Evolutionary conservation across 2,113 vertebrate genomes (phyloP), one percentile per base, ranked within the genome.

Genomic region (Boleophthalmus pectinirostris): DNA sequence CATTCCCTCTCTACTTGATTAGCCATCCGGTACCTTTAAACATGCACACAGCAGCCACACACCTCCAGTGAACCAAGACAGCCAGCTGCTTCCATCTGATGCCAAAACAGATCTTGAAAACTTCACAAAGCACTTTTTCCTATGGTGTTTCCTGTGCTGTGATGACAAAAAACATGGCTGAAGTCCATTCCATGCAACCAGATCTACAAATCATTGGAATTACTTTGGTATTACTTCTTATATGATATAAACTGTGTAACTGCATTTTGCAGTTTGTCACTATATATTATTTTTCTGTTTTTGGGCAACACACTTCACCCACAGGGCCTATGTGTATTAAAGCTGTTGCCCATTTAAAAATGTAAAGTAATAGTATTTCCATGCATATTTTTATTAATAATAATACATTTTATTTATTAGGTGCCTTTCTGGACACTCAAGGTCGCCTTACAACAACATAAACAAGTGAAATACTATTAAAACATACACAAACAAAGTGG

Each of bases 1-100:
- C n/a, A 63, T 25, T 78, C 69, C 67, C 21, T 77, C 74, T 71
- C 66, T 33, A 68, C 79, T 73, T 64, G 73, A 78, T 83, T 76
- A 77, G 14, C 73, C 78, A 21, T 67, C 49, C 16, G 70, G 57
- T 72, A 77, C 78, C 72, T 73, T 72, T 25, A 68, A 38, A 78
- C 24, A 68, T 58, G 24, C 74, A 60, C 49, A 63, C 53, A 60
- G 64, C n/a, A 46, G 75, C 64, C 74, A 45, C 72, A 78, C 76
- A 82, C 75, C 75, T 81, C 69, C 71, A 11, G 46, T 56, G 2
- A 13, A 14, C 21, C 23, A 58, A 24, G 63, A 66, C 74, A 35
- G 43, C 68, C 24, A 20, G 3, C 21, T 18, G 46, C 7, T 33
- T 61, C 16, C 12, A 24, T 60, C 15, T 60, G 57, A 60, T 33